Evolutionary conservation across 2,888 invertebrate species (phyloP).

Genomic region (Caenorhabditis uteleia): DNA sequence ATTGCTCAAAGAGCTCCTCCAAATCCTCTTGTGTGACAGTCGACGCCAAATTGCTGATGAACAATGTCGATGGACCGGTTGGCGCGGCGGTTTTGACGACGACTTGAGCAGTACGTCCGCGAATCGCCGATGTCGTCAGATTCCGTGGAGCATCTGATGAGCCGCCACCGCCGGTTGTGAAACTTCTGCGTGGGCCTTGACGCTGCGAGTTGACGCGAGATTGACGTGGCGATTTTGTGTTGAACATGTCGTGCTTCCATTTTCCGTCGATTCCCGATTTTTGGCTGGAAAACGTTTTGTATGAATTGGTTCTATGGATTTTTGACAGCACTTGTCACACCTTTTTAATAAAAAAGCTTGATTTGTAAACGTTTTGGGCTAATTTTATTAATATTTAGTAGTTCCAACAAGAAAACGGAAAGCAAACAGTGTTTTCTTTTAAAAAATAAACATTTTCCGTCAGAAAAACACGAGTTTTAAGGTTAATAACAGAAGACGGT

Average conservation of each 20-base stretch:
- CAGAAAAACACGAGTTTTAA: too few relatives aligned
- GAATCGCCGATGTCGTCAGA: slow-evolving; percentile 26
- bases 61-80: slow-evolving; percentile 25
- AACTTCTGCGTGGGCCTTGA: neutral
- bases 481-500: too few relatives aligned
- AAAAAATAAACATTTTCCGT: too few relatives aligned
- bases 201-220: too few relatives aligned
- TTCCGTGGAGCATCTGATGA: slow-evolving; percentile 6
- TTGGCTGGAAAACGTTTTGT: slow-evolving; percentile 12
- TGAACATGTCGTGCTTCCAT: slow-evolving; percentile 34
- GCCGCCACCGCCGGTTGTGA: slow-evolving; percentile 22
- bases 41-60: slow-evolving; percentile 32
- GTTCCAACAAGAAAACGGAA: too few relatives aligned
- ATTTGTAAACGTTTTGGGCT: too few relatives aligned
- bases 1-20: slow-evolving; percentile 32
- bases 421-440: too few relatives aligned
- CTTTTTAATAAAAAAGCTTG: too few relatives aligned
- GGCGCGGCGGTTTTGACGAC: slow-evolving; percentile 2
- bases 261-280: slow-evolving; percentile 31
- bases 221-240: neutral
- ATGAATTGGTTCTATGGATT: too few relatives aligned
- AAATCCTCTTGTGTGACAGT: slow-evolving; percentile 31
- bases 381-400: too few relatives aligned
- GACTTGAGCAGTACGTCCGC: slow-evolving; percentile 4
- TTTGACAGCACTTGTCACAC: too few relatives aligned